Percentiles rank a stretch among this genome's conserved stretches.
These are phyloP conservation scores for Epinotia bilunana DNA, from an alignment of 2,888 invertebrate species.

Conservation along the genomic window DNA sequence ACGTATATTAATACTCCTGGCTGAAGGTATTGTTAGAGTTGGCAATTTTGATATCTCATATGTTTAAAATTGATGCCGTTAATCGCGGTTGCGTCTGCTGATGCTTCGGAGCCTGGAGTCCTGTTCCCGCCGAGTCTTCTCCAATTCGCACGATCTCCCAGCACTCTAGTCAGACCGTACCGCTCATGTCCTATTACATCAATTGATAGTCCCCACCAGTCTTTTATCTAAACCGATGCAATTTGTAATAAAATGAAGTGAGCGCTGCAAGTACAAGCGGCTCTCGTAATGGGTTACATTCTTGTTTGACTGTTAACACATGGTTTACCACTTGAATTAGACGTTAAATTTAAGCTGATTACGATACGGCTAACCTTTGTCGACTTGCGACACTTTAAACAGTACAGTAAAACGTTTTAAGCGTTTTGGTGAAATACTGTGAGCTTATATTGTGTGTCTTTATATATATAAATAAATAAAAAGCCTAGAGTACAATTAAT, in stretches of 20 bases:
- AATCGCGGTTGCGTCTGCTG: neutral
- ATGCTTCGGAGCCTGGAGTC: neutral
- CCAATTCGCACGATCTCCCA: neutral
- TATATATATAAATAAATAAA: too few relatives aligned
- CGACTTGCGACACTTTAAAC: neutral
- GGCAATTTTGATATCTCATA: neutral
- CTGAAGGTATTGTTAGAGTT: too few relatives aligned
- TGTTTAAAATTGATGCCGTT: neutral
- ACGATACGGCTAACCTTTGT: constrained; percentile 5
- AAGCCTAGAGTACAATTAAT: too few relatives aligned
- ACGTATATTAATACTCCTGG: too few relatives aligned
- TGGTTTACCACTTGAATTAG: constrained; percentile 13
- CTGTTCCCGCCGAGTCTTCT: neutral
- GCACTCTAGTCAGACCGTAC: neutral
- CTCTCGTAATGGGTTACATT: neutral
- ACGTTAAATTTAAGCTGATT: constrained; percentile 22
- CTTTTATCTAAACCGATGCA: constrained; percentile 16
- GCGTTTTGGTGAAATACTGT: too few relatives aligned
- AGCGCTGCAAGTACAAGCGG: neutral
- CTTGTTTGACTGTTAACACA: constrained; percentile 7
- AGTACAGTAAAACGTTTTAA: neutral
- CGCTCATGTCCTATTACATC: neutral
- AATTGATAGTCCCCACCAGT: constrained; percentile 1
- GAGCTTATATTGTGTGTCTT: too few relatives aligned
- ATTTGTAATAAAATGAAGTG: constrained; percentile 18